Evolutionary conservation across 2,113 vertebrate genomes (phyloP).

Genomic region (Emydura subglobosa): DNA sequence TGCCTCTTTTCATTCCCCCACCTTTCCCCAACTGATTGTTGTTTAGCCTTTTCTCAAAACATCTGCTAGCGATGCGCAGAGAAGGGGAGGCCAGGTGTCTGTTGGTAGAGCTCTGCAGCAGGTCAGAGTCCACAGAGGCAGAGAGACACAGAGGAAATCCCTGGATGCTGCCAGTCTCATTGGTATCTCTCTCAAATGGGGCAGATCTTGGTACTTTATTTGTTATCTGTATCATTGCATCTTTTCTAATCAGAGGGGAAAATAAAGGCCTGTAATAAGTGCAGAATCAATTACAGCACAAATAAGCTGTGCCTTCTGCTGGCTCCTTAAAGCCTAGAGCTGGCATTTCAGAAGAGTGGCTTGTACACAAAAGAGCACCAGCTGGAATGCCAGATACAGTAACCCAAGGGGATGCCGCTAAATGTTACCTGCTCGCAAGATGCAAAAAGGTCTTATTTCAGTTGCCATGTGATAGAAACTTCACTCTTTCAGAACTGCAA

Average conservation of each 20-base stretch:
- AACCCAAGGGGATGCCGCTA: constrained; percentile 67
- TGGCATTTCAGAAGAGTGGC: constrained; percentile 77
- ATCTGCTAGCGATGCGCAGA: background rate
- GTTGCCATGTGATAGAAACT: background rate
- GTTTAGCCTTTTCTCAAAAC: constrained; percentile 9
- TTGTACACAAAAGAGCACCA: constrained; percentile 77
- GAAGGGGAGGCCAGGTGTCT: background rate
- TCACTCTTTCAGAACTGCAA: background rate
- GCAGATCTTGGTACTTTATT: constrained; percentile 21
- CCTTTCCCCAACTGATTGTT: background rate
- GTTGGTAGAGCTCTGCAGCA: background rate
- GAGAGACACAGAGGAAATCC: constrained; percentile 6
- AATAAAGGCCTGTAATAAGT: constrained; percentile 43
- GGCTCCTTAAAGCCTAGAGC: constrained; percentile 64
- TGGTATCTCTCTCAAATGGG: constrained; percentile 31
- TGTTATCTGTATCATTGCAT: constrained; percentile 38
- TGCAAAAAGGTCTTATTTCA: constrained; percentile 38
- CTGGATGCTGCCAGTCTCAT: background rate
- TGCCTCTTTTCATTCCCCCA: background rate
- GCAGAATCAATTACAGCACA: constrained; percentile 63
- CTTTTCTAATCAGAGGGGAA: constrained; percentile 43
- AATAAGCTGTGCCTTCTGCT: constrained; percentile 39
- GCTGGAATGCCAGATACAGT: constrained; percentile 75
- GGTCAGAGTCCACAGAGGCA: background rate
- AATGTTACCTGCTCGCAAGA: constrained; percentile 75